Evolutionary conservation across 1,140 invertebrate species (phyloP), one percentile per base, ranked within the genome.

Genomic region (Vanessa tameamea): DNA sequence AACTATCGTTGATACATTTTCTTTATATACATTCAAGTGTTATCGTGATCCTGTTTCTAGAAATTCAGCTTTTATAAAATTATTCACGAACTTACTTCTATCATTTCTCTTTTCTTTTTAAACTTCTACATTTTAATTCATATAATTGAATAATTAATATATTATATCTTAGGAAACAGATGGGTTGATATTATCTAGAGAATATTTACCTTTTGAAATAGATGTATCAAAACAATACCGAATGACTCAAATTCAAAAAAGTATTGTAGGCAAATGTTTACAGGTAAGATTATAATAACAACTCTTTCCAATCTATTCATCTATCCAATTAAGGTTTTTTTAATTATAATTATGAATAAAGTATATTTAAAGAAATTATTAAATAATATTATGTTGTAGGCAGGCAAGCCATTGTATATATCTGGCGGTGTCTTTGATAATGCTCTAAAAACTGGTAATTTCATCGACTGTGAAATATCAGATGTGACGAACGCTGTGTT

Each of bases 391-490:
- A 57, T 80, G 82, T 20, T 37, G 9, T 9, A 90, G 88, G 82
- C 76, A n/a, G 88, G 88, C 9, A 90, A 87, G 75, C 85, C 87
- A 26, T 77, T 84, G 14, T 88, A 73, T 73, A 43, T 90, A 53
- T 86, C 83, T 15, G 86, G 81, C 31, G 78, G 80, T 31, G 67
- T 87, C 20, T 83, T 89, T 26, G 55, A 72, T 68, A 55, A 76
- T n/a, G 78, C 78, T 23, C 50, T 88, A 1, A 37, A 57, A 59
- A 74, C 31, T 61, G 86, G 85, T 20, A 13, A 48, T 11, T 78
- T 83, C 48, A 55, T 53, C 26, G 76, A 81, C 72, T 69, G 61
- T 66, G 87, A 90, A 69, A 73, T 84, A 55, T 75, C 83, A 57
- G 88, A 90, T 67, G 78, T 88, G 5, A 80, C 82, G 1, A 86